A percentile compares a stretch with the other conserved stretches of the same genome.
These are phyloP conservation scores for Himantopus leucocephalus DNA, from an alignment of 2,113 vertebrate species.

Conservation along the genomic window DNA sequence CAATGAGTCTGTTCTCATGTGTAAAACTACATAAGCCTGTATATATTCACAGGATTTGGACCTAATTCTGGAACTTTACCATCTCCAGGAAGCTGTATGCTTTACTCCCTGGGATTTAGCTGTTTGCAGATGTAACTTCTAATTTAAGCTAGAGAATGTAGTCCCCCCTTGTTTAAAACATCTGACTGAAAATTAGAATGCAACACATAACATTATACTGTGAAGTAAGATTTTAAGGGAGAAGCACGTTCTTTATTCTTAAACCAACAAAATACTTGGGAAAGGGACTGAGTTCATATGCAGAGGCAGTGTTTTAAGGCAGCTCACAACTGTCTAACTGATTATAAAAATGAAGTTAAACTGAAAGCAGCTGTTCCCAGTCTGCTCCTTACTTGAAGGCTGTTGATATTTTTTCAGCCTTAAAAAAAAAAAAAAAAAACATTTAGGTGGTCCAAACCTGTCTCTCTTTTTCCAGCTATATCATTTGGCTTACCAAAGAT, in stretches of 20 bases:
- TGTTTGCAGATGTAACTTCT: background rate
- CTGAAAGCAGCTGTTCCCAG: background rate
- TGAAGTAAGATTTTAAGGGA: background rate
- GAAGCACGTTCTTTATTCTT: background rate
- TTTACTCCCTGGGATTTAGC: background rate
- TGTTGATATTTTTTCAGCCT: background rate
- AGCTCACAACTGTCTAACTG: background rate
- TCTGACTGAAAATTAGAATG: background rate
- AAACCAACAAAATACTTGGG: background rate
- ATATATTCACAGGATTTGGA: background rate
- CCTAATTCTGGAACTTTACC: background rate
- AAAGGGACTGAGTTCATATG: background rate
- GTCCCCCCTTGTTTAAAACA: background rate
- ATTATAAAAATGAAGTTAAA: background rate
- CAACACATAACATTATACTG: background rate
- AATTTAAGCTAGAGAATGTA: background rate
- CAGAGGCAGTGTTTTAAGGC: background rate
- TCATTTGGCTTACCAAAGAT: background rate
- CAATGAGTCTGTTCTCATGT: background rate
- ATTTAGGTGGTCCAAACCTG: background rate
- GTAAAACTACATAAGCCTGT: background rate
- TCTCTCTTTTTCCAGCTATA: background rate
- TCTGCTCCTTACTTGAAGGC: background rate
- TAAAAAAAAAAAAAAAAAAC: background rate
- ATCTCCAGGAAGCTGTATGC: background rate